Conservation (phyloP, 1,140 invertebrate genomes). For the Drosophila arizonae region DNA sequence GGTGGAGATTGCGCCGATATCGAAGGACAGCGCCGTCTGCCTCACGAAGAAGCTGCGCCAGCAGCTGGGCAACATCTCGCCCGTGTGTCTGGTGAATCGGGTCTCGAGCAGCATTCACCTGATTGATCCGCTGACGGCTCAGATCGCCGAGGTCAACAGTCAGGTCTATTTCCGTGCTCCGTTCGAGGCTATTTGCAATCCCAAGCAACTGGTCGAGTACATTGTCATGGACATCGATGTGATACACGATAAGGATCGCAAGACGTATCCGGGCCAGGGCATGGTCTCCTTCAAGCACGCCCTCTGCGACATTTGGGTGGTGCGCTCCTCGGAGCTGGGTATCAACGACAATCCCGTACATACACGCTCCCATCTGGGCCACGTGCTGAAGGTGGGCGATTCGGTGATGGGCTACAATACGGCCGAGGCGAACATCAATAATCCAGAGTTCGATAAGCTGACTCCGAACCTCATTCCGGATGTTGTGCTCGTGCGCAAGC, state of each 20-base stretch:
- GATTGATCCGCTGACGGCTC: slow-evolving; percentile 96
- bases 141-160: slow-evolving; percentile 94
- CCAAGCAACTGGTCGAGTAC: slow-evolving; percentile 96
- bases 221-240: slow-evolving; percentile 97
- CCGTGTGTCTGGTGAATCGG: slow-evolving; percentile 94
- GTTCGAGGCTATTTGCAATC: slow-evolving; percentile 93
- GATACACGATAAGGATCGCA: slow-evolving; percentile 90
- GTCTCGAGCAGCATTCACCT: slow-evolving; percentile 95
- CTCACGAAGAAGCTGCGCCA: slow-evolving; percentile 94
- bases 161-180: slow-evolving; percentile 93
- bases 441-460: slow-evolving; percentile 93
- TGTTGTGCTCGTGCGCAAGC: slow-evolving; percentile 98
- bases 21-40: slow-evolving; percentile 98
- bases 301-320: slow-evolving; percentile 96
- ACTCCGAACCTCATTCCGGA: slow-evolving; percentile 90
- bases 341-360: slow-evolving; percentile 92
- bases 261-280: slow-evolving; percentile 93
- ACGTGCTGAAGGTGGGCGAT: slow-evolving; percentile 96
- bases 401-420: slow-evolving; percentile 96
- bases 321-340: slow-evolving; percentile 94
- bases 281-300: slow-evolving; percentile 93
- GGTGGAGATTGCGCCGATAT: slow-evolving; percentile 98
- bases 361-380: slow-evolving; percentile 96
- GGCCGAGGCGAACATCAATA: slow-evolving; percentile 94
- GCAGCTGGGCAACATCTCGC: slow-evolving; percentile 95